Base-by-base conservation (phyloP, 2,888 invertebrate species). In the Pegoplata infirma region DNA sequence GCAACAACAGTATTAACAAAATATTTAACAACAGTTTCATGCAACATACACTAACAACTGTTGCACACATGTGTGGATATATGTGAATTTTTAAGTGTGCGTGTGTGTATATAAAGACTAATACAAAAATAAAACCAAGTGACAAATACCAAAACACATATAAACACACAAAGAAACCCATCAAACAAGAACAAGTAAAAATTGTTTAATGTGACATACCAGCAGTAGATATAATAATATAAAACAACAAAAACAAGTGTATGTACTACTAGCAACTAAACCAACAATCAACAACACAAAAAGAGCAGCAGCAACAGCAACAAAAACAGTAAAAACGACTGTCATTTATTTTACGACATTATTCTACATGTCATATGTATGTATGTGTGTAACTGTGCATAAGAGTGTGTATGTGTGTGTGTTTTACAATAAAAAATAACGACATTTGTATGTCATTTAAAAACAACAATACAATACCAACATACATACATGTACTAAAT, bases 21-120 rank as follows among this genome's bases (percentile, higher is more conserved):
- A n/a, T n/a, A 23, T 36, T 19, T 21, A 36, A 53, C 49, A 56
- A 47, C 58, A 55, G 17, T 40, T 28, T 64, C 47, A 58, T 61
- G 49, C 61, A 76, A 68, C 19, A 58, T 69, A 55, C 56, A 51
- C 21, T 49, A 78, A 64, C 74, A 77, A 67, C 76, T 71, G 59
- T 63, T 61, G 63, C 71, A 72, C 17, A 63, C 25, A 46, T 16
- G 3, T n/a, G n/a, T n/a, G n/a, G n/a, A n/a, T n/a, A n/a, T n/a
- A n/a, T n/a, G n/a, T n/a, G n/a, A n/a, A n/a, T n/a, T n/a, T n/a
- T n/a, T n/a, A n/a, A n/a, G n/a, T n/a, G n/a, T n/a, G n/a, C n/a
- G n/a, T n/a, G n/a, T n/a, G 5, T 10, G 2, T 10, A 7, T 6
- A 51, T 23, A 23, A 23, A 51, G 6, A n/a, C 5, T n/a, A 21